Conservation (phyloP, 2,888 invertebrate genomes). For the Eumerus sabulonum region DNA sequence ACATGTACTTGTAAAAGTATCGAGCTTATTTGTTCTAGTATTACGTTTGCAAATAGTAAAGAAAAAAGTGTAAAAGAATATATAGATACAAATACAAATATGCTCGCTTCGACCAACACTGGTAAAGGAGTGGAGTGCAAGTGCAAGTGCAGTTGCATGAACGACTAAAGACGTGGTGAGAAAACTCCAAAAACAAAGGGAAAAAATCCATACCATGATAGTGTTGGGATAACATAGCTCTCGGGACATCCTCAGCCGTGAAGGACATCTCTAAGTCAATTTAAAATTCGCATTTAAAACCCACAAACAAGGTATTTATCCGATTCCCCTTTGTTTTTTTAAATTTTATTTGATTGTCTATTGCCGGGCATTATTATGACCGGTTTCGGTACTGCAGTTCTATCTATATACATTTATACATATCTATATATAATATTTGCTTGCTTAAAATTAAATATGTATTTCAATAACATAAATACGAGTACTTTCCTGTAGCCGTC, state of each 20-base stretch:
- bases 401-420: not conserved
- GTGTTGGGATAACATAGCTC: constrained; percentile 55
- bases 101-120: not conserved
- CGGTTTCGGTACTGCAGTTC: too few relatives aligned
- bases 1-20: too few relatives aligned
- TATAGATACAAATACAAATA: not conserved
- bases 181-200: constrained; percentile 27
- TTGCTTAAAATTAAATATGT: constrained; percentile 21
- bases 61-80: constrained; percentile 1
- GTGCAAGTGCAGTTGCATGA: constrained; percentile 36
- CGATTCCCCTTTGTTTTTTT: not conserved
- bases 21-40: constrained; percentile 28
- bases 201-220: constrained; percentile 41
- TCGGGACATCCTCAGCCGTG: constrained; percentile 13
- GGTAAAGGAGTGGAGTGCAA: constrained; percentile 5
- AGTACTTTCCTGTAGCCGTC: constrained; percentile 15
- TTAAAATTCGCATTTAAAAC: constrained; percentile 15
- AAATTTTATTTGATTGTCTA: not conserved
- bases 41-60: constrained; percentile 6
- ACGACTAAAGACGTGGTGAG: not conserved
- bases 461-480: not conserved
- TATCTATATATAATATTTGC: not conserved
- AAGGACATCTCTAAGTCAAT: constrained; percentile 48
- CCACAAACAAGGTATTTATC: constrained; percentile 28
- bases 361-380: too few relatives aligned